Conservation (phyloP, 37 sponge, comb jelly and placozoan species). For the Haliclona indistincta region DNA sequence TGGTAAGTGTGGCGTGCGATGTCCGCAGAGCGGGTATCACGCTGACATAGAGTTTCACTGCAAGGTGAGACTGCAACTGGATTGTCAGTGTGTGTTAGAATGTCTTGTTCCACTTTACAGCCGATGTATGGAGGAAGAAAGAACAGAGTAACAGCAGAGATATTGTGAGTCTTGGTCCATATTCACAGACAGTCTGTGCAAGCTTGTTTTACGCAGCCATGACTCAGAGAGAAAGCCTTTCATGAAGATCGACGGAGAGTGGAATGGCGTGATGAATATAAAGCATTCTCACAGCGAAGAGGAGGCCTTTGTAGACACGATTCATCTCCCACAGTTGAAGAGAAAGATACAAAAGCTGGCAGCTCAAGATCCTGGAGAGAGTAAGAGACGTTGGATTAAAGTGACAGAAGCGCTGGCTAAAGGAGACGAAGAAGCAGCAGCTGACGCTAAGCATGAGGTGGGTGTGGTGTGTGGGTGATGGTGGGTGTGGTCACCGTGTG, state of each 20-base stretch:
- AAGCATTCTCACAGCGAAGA: slow-evolving; percentile 78
- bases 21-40: slow-evolving; percentile 86
- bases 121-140: slow-evolving; percentile 95
- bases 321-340: slow-evolving; percentile 62
- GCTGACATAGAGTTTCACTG: slow-evolving; percentile 94
- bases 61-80: slow-evolving; percentile 43
- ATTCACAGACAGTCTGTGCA: background rate
- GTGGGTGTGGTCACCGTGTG: background rate
- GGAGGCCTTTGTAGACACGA: slow-evolving; percentile 90
- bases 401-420: slow-evolving; percentile 78
- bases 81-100: background rate
- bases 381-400: slow-evolving; percentile 77
- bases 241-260: slow-evolving; percentile 89
- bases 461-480: slow-evolving; percentile 12
- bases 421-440: slow-evolving; percentile 83
- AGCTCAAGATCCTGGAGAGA: slow-evolving; percentile 73
- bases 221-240: slow-evolving; percentile 70
- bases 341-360: slow-evolving; percentile 80
- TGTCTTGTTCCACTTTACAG: background rate
- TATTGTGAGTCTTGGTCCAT: slow-evolving; percentile 43
- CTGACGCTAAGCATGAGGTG: slow-evolving; percentile 84
- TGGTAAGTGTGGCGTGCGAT: slow-evolving; percentile 80
- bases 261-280: slow-evolving; percentile 93
- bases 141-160: slow-evolving; percentile 79
- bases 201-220: slow-evolving; percentile 53